Conservation (phyloP, 2,888 invertebrate genomes). For the Pelosia muscerda region DNA sequence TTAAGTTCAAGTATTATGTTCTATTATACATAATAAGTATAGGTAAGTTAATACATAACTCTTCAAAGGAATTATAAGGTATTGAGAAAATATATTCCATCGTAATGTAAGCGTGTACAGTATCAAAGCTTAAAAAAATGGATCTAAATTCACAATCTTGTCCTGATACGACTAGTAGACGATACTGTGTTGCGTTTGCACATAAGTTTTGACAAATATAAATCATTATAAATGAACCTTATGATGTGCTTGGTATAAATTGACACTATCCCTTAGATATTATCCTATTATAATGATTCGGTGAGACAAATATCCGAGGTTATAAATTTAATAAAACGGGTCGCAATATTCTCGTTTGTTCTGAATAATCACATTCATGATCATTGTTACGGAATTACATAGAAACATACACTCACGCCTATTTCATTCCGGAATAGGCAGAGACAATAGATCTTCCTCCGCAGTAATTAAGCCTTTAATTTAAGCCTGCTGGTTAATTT, state of each 20-base stretch:
- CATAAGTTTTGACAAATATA: background rate
- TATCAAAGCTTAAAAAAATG: constrained; percentile 1
- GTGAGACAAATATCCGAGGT: constrained; percentile 27
- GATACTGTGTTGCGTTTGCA: background rate
- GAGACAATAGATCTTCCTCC: no score
- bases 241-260: constrained; percentile 16
- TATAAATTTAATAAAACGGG: constrained; percentile 17
- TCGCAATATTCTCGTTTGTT: background rate
- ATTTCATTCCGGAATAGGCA: no score
- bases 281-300: constrained; percentile 19
- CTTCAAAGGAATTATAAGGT: background rate
- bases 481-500: no score
- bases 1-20: background rate
- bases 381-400: background rate
- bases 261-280: constrained; percentile 15
- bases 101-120: background rate
- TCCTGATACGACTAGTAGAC: background rate
- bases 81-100: background rate
- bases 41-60: no score
- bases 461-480: no score
- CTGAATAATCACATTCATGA: background rate
- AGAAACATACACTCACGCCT: no score
- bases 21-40: no score
- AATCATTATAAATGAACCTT: constrained; percentile 7
- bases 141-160: background rate